These are phyloP conservation scores for Xyrauchen texanus DNA, from an alignment of 2,113 vertebrate genomes.

Conservation along the genomic window DNA sequence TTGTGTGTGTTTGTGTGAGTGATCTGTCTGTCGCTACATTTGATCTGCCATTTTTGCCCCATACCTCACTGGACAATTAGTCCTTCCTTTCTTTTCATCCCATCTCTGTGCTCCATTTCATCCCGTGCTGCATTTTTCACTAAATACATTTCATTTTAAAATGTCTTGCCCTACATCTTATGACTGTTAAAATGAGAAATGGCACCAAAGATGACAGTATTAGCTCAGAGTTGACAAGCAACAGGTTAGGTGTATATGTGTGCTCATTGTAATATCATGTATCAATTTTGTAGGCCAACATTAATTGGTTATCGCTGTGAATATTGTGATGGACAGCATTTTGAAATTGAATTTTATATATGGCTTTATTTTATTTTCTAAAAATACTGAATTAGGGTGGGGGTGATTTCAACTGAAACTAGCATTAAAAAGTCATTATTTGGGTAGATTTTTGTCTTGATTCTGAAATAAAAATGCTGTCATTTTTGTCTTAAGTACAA, in stretches of 20 bases:
- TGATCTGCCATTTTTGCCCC: background rate
- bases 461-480: conserved; percentile 69
- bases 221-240: conserved; percentile 58
- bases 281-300: conserved; percentile 35
- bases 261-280: conserved; percentile 10
- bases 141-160: background rate
- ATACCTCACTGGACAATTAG: conserved; percentile 65
- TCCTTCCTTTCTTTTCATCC: conserved; percentile 59
- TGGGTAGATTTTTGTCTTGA: conserved; percentile 75
- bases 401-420: conserved; percentile 39
- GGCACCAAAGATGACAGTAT: conserved; percentile 66
- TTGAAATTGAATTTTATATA: conserved; percentile 57
- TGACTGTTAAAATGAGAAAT: conserved; percentile 61
- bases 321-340: conserved; percentile 54
- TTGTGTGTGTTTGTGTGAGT: conserved; percentile 44
- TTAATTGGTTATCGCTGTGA: conserved; percentile 47
- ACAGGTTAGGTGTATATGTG: conserved; percentile 58
- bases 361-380: conserved; percentile 54
- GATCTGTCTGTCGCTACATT: too few relatives aligned
- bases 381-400: background rate
- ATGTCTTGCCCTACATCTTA: conserved; percentile 27
- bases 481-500: conserved; percentile 48
- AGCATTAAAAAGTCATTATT: conserved; percentile 59
- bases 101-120: background rate
- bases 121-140: background rate